Percentiles rank a stretch among this genome's conserved stretches.
Evolutionary conservation across 2,888 invertebrate species (phyloP).

Genomic region (Sphaerophoria rueppellii): DNA sequence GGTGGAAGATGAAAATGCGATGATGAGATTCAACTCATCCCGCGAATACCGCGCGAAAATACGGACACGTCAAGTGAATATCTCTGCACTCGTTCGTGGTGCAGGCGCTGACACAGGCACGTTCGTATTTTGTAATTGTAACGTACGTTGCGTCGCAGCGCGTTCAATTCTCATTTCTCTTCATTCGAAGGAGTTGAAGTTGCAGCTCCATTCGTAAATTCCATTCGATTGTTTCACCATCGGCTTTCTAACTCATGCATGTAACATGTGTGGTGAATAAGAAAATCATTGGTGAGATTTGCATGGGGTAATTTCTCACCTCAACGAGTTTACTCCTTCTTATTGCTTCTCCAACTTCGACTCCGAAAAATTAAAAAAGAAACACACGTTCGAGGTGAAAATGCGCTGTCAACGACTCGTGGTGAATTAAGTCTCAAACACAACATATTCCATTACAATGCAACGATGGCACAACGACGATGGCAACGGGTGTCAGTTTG

Average conservation of each 20-base stretch:
- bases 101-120: conserved; percentile 68
- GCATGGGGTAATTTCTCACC: conserved; percentile 29
- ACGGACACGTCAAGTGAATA: conserved; percentile 70
- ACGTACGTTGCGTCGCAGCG: conserved; percentile 54
- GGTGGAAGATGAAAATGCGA: conserved; percentile 40
- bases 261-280: conserved; percentile 55
- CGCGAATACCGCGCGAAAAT: conserved; percentile 70
- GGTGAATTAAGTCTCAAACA: conserved; percentile 11
- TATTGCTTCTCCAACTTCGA: background rate
- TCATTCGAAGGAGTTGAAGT: conserved; percentile 61
- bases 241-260: background rate
- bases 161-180: conserved; percentile 65
- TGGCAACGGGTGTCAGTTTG: conserved; percentile 36
- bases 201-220: conserved; percentile 6
- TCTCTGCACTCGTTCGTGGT: conserved; percentile 1
- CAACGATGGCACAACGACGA: background rate
- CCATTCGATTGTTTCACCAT: conserved; percentile 17
- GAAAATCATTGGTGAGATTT: conserved; percentile 36
- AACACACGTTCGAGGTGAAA: conserved; percentile 1
- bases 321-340: conserved; percentile 15
- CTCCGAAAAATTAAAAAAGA: background rate
- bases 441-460: background rate
- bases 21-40: conserved; percentile 46
- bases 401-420: conserved; percentile 21
- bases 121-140: conserved; percentile 72